These are phyloP conservation scores for Eclectus roratus DNA, from an alignment of 2,113 vertebrate species.

Conservation along the genomic window DNA sequence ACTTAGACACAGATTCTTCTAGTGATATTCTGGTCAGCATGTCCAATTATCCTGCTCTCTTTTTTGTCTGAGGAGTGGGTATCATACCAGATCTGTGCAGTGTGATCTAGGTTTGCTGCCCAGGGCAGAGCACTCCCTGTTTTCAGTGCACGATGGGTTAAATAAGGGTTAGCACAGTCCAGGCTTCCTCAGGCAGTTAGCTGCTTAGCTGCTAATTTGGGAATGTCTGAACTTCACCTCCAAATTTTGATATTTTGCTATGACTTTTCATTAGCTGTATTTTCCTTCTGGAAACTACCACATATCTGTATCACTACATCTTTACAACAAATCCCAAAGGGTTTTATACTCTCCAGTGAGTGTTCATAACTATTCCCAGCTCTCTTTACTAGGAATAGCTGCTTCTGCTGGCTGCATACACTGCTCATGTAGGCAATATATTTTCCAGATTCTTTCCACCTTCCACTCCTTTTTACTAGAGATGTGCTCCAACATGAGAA, in stretches of 20 bases:
- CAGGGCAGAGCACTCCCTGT: not conserved
- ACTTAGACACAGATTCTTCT: not conserved
- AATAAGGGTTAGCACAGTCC: not conserved
- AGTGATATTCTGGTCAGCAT: not conserved
- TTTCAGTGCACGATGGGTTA: not conserved
- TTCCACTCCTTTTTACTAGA: not conserved
- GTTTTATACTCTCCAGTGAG: not conserved
- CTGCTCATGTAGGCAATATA: not conserved
- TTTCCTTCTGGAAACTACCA: not conserved
- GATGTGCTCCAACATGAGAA: not conserved
- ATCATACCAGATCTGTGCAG: not conserved
- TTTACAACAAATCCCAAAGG: slow-evolving; percentile 3
- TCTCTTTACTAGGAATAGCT: slow-evolving; percentile 4
- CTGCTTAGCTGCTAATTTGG: not conserved
- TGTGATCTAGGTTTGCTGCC: not conserved
- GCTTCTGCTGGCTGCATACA: slow-evolving; percentile 1
- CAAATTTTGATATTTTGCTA: not conserved
- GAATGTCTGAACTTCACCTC: slow-evolving; percentile 5
- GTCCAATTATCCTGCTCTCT: not conserved
- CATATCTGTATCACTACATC: not conserved
- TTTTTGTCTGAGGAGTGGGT: not conserved
- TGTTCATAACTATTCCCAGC: not conserved
- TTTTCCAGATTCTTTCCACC: slow-evolving; percentile 34
- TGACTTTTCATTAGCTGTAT: not conserved
- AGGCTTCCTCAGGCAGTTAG: not conserved